These are phyloP conservation scores for Litoditis marina DNA, from an alignment of 2,888 invertebrate genomes.

Conservation along the genomic window DNA sequence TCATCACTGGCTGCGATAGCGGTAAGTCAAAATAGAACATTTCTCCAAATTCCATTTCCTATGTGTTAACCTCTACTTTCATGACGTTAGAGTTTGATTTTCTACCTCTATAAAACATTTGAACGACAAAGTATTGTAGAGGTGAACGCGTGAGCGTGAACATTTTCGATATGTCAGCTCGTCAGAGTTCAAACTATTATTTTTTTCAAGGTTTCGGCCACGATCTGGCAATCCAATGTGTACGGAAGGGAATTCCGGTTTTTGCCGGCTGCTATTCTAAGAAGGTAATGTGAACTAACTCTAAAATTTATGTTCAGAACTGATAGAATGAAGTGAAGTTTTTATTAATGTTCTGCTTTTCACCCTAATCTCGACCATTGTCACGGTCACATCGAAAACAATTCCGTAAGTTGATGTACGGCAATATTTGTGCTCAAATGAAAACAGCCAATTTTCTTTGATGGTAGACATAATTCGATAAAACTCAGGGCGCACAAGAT, in stretches of 20 bases:
- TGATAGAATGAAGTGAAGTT: too few species aligned
- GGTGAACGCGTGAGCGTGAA: background rate
- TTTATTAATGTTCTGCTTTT: too few species aligned
- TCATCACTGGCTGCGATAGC: conserved; percentile 51
- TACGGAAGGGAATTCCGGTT: conserved; percentile 47
- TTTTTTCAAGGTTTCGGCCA: conserved; percentile 45
- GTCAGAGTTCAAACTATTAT: too few species aligned
- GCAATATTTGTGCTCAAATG: too few species aligned
- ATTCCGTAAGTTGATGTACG: too few species aligned
- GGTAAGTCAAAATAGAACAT: conserved; percentile 21
- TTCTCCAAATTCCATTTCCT: background rate
- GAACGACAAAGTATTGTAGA: background rate
- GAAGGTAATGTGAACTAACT: conserved; percentile 15
- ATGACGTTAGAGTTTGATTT: background rate
- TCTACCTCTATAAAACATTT: background rate
- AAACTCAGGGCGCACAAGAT: too few species aligned
- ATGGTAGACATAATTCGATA: too few species aligned
- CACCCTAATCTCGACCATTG: too few species aligned
- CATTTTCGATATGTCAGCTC: too few species aligned
- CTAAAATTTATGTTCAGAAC: background rate
- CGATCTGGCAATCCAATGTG: conserved; percentile 41
- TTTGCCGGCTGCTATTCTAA: conserved; percentile 52
- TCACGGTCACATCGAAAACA: too few species aligned
- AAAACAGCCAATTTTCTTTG: too few species aligned
- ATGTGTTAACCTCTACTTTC: background rate